phyloP scores from a whole-genome alignment of 2,888 invertebrate genomes.

The Lasiommata megera region DNA sequence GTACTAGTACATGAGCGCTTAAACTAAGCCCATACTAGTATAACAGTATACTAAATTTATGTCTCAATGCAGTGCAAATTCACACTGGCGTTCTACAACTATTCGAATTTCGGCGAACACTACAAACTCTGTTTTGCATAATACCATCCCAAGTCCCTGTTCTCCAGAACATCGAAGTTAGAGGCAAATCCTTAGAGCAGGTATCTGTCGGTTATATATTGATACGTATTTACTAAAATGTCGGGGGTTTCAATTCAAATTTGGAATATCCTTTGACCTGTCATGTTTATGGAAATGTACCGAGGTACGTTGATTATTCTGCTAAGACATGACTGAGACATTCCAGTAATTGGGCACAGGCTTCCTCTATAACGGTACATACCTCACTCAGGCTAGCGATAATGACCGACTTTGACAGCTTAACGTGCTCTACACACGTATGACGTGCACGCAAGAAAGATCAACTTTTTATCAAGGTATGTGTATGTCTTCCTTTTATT shows the following conservation, averaged over 20 bases:
- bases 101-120: constrained; percentile 12
- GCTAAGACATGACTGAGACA: background rate
- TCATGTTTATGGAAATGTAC: background rate
- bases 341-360: background rate
- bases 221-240: background rate
- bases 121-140: constrained; percentile 9
- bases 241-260: constrained; percentile 11
- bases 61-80: background rate
- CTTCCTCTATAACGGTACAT: too few species aligned
- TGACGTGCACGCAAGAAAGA: too few species aligned
- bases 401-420: too few species aligned
- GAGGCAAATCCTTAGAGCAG: constrained; percentile 1
- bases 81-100: constrained; percentile 1
- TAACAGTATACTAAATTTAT: background rate
- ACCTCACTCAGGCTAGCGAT: too few species aligned
- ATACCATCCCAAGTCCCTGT: constrained; percentile 2
- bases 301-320: background rate
- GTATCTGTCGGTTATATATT: background rate
- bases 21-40: too few species aligned
- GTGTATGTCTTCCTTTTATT: too few species aligned
- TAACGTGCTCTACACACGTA: too few species aligned
- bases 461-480: too few species aligned
- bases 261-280: constrained; percentile 4
- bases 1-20: too few species aligned
- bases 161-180: background rate